Evolutionary conservation across 2,113 vertebrate genomes (phyloP).

Genomic region (Pedetes capensis): DNA sequence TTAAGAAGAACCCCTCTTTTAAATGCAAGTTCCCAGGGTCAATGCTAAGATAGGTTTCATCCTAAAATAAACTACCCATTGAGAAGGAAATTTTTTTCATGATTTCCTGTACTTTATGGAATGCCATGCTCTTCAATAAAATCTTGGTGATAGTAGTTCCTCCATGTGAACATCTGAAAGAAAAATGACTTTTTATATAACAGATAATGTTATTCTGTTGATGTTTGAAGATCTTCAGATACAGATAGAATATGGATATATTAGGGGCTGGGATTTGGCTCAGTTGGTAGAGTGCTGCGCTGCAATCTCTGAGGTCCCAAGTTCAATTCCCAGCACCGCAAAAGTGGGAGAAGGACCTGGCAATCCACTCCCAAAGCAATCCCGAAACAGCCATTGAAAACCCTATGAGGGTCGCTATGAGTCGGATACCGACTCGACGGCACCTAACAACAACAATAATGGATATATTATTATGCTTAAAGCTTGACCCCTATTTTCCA

Average conservation of each 20-base stretch:
- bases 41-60: constrained; percentile 22
- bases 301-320: too few relatives aligned
- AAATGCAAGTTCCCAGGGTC: neutral
- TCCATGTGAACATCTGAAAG: neutral
- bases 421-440: too few relatives aligned
- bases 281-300: too few relatives aligned
- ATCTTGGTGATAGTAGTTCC: neutral
- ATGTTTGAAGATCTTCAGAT: neutral
- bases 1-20: constrained; percentile 19
- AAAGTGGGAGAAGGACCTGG: too few relatives aligned
- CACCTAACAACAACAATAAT: too few relatives aligned
- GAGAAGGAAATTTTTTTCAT: constrained; percentile 20
- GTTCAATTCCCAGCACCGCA: too few relatives aligned
- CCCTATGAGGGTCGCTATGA: too few relatives aligned
- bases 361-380: too few relatives aligned
- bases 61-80: constrained; percentile 1
- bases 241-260: neutral
- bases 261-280: too few relatives aligned
- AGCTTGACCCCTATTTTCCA: neutral
- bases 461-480: constrained; percentile 1
- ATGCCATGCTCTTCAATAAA: constrained; percentile 14
- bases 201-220: constrained; percentile 20
- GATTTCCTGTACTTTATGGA: neutral
- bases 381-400: too few relatives aligned
- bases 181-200: neutral